A percentile compares a stretch with the other conserved stretches of the same genome.
Conservation (phyloP, 2,888 invertebrate genomes). For the Polydrusus pterygomalis region DNA sequence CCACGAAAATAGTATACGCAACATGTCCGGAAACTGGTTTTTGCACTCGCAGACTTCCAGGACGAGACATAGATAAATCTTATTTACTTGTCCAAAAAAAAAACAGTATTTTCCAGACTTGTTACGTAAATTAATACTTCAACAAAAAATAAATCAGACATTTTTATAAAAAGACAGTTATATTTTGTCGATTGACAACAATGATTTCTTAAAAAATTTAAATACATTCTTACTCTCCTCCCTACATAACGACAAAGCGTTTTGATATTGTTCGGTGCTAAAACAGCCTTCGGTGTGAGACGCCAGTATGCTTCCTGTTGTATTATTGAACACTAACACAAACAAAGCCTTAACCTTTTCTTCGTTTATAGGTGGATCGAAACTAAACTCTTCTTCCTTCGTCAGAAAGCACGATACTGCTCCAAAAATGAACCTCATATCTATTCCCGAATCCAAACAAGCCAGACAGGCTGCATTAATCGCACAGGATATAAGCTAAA, state of each 20-base stretch:
- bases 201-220: slow-evolving; percentile 79
- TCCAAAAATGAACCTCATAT: slow-evolving; percentile 88
- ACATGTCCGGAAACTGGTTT: too few species aligned
- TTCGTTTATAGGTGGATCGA: slow-evolving; percentile 67
- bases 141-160: too few species aligned
- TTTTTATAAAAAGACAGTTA: not conserved
- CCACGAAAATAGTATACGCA: too few species aligned
- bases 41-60: too few species aligned
- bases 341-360: slow-evolving; percentile 78
- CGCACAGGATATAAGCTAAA: slow-evolving; percentile 84
- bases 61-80: too few species aligned
- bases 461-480: slow-evolving; percentile 90
- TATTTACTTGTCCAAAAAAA: too few species aligned
- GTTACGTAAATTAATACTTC: too few species aligned
- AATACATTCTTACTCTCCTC: slow-evolving; percentile 82
- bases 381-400: slow-evolving; percentile 73
- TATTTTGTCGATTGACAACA: slow-evolving; percentile 25
- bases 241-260: slow-evolving; percentile 79
- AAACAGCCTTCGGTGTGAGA: slow-evolving; percentile 84
- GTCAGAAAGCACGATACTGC: slow-evolving; percentile 85
- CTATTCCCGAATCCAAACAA: slow-evolving; percentile 87
- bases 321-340: slow-evolving; percentile 85
- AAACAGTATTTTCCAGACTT: too few species aligned
- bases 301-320: slow-evolving; percentile 73
- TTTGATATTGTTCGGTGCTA: slow-evolving; percentile 79